Percentiles rank a stretch among this genome's conserved stretches.
phyloP scores from a whole-genome alignment of 2,888 invertebrate genomes.

The Caradrina clavipalpis region DNA sequence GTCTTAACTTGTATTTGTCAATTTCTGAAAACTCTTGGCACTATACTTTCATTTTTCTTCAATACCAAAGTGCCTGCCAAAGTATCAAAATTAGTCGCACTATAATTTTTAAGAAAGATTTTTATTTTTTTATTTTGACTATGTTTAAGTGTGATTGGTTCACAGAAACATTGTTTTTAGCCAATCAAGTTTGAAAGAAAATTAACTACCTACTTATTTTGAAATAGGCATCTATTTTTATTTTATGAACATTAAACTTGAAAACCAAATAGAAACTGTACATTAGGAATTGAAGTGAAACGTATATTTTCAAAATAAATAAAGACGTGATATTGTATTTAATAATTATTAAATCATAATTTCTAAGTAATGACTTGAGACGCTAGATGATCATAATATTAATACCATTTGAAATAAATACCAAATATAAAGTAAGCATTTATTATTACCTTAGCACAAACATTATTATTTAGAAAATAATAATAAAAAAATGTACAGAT shows the following conservation, averaged over 20 bases:
- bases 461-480: slow-evolving; percentile 11
- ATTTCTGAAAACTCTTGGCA: slow-evolving; percentile 62
- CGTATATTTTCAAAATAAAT: slow-evolving; percentile 59
- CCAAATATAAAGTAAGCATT: slow-evolving; percentile 36
- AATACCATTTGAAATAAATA: slow-evolving; percentile 20
- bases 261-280: slow-evolving; percentile 7
- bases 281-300: slow-evolving; percentile 46
- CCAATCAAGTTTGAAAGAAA: slow-evolving; percentile 3
- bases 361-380: slow-evolving; percentile 54
- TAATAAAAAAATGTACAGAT: slow-evolving; percentile 34
- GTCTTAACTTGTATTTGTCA: slow-evolving; percentile 58
- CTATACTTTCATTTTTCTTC: slow-evolving; percentile 64
- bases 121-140: not conserved
- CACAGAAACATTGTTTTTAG: not conserved
- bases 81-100: slow-evolving; percentile 59
- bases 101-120: slow-evolving; percentile 30
- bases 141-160: not conserved
- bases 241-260: not conserved
- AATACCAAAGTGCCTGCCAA: slow-evolving; percentile 84
- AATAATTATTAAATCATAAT: slow-evolving; percentile 55
- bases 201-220: not conserved
- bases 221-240: not conserved
- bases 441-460: slow-evolving; percentile 48
- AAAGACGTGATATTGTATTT: slow-evolving; percentile 62
- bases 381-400: slow-evolving; percentile 28